Base-by-base conservation (phyloP, 2,888 invertebrate genomes). In the Sussaba pulchella region DNA sequence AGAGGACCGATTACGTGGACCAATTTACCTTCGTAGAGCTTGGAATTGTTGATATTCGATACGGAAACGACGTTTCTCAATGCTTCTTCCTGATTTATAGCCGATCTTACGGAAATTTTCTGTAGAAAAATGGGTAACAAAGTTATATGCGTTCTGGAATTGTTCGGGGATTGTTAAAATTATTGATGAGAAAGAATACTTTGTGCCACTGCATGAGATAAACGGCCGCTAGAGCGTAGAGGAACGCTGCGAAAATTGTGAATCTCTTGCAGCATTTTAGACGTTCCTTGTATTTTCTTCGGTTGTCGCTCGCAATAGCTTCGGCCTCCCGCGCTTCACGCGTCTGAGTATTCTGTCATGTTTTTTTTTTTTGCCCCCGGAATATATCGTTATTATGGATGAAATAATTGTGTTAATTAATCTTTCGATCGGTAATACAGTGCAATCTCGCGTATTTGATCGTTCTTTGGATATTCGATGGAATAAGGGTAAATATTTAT, bases 1-100 rank as follows among this genome's bases (percentile, higher is more conserved):
- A 98, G 92, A 0, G 95, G 94, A 0, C 97, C 98, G 24, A 94
- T 94, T 10, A 98, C 93, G 89, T 98, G 96, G 0, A 98, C 94
- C 50, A 98, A 94, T 75, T 94, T 94, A 0, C 96, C 96, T 87
- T 97, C 96, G 88, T 96, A 96, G 76, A 94, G 94, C 0, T 94
- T 92, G 3, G 94, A 89, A 5, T 94, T 92, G 83, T 89, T 92
- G 54, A 90, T 91, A 91, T 92, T 93, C 14, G 94, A 87, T 24
- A 93, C 89, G 41, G 94, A 90, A 1, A 94, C 94, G 74, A 95
- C 94, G 82, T 95, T 95, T 59, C 83, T 87, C 67, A 95, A 93
- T 10, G 97, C 95, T 91, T 98, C 98, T 86, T 97, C 96, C 74
- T 17, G 17, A 17, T 47, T 47, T 47, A n/a, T 17, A 1, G 47